Conservation (phyloP, 1,140 invertebrate species). For the Triops cancriformis region DNA sequence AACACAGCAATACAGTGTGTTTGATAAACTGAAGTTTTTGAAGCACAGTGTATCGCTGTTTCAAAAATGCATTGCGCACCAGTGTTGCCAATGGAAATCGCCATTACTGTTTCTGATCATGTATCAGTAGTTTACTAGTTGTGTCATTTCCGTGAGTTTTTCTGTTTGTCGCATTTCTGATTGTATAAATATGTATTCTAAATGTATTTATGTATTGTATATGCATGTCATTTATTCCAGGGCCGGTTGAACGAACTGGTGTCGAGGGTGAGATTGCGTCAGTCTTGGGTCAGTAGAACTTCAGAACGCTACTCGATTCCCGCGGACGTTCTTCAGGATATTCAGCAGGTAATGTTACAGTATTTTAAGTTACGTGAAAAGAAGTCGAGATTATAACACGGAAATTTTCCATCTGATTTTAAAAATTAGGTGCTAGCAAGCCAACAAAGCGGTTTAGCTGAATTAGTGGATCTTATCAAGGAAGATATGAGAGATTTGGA, state of each 20-base stretch:
- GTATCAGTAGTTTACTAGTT: too few relatives aligned
- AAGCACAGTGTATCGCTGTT: too few relatives aligned
- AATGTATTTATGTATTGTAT: not conserved
- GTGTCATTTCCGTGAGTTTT: too few relatives aligned
- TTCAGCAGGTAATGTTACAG: conserved; percentile 46
- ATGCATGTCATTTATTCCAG: conserved; percentile 39
- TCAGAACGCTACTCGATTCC: conserved; percentile 53
- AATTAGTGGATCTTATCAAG: conserved; percentile 24
- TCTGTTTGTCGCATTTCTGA: too few relatives aligned
- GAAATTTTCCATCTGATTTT: too few relatives aligned
- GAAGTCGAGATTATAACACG: not conserved
- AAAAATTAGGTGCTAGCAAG: conserved; percentile 17
- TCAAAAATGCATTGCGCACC: too few relatives aligned
- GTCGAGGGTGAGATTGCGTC: conserved; percentile 72
- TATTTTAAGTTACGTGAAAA: not conserved
- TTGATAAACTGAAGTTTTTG: too few relatives aligned
- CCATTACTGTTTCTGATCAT: too few relatives aligned
- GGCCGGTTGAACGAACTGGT: conserved; percentile 81
- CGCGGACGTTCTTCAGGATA: conserved; percentile 51
- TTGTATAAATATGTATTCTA: not conserved
- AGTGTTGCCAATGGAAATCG: too few relatives aligned
- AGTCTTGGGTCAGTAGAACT: not conserved
- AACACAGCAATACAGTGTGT: too few relatives aligned
- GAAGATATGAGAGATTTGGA: conserved; percentile 24
- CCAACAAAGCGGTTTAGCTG: conserved; percentile 23